These are phyloP conservation scores for Myiothlypis coronata DNA, from an alignment of 2,797 vertebrate genomes.

Conservation along the genomic window DNA sequence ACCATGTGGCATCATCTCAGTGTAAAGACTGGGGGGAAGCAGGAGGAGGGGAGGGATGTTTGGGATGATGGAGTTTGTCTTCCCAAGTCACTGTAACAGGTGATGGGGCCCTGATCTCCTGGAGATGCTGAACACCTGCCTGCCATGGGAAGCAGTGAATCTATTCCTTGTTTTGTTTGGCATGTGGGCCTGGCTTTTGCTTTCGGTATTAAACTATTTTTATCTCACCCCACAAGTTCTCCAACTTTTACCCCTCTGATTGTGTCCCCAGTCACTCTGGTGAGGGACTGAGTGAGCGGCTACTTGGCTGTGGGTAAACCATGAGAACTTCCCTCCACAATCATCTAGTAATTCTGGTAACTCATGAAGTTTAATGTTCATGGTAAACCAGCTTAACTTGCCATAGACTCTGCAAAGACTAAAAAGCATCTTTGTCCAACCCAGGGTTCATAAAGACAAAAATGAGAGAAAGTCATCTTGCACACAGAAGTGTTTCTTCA, in stretches of 20 bases:
- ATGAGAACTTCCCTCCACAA: not conserved
- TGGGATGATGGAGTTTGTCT: not conserved
- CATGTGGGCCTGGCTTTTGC: not conserved
- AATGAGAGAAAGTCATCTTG: not conserved
- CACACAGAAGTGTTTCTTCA: not conserved
- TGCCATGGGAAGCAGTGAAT: not conserved
- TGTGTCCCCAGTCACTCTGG: not conserved
- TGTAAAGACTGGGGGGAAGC: not conserved
- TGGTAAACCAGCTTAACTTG: not conserved
- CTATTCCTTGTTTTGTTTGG: not conserved
- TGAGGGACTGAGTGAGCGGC: not conserved
- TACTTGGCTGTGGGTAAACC: not conserved
- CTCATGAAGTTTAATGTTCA: not conserved
- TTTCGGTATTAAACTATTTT: not conserved
- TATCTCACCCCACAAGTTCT: not conserved
- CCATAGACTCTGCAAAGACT: not conserved
- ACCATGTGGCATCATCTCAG: not conserved
- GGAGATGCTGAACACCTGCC: too few species aligned
- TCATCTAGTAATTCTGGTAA: not conserved
- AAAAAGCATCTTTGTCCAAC: not conserved
- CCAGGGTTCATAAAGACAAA: not conserved
- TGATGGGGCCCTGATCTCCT: not conserved
- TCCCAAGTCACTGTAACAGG: rapidly evolving
- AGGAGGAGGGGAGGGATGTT: not conserved
- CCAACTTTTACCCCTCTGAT: not conserved